These are phyloP conservation scores for Xiphophorus hellerii DNA, from an alignment of 2,113 vertebrate species.

Conservation along the genomic window DNA sequence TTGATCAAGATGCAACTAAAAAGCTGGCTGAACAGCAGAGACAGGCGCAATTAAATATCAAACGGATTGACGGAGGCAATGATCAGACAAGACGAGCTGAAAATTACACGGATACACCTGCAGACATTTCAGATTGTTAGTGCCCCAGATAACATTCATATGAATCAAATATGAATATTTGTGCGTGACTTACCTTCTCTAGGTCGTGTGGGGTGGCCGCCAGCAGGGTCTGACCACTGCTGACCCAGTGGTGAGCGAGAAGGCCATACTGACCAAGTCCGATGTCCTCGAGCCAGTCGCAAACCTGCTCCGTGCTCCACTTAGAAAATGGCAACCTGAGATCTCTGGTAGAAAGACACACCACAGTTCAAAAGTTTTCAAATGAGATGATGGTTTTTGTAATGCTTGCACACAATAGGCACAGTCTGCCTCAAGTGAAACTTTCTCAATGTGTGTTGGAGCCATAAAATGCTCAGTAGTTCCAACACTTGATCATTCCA, in stretches of 20 bases:
- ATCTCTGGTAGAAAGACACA: slow-evolving; percentile 60
- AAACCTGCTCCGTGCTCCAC: slow-evolving; percentile 93
- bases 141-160: neutral
- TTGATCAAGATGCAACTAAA: slow-evolving; percentile 53
- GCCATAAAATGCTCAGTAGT: too few relatives aligned
- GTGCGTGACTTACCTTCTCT: slow-evolving; percentile 87
- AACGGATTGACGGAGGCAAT: slow-evolving; percentile 23
- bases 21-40: slow-evolving; percentile 38
- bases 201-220: slow-evolving; percentile 89
- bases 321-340: slow-evolving; percentile 86
- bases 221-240: slow-evolving; percentile 87
- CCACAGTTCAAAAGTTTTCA: neutral
- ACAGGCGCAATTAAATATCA: slow-evolving; percentile 38
- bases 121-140: neutral
- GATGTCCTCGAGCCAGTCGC: slow-evolving; percentile 92
- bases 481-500: too few relatives aligned
- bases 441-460: too few relatives aligned
- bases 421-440: too few relatives aligned
- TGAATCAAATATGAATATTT: neutral
- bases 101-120: neutral
- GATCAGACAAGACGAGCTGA: slow-evolving; percentile 54
- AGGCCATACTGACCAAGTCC: slow-evolving; percentile 90
- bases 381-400: neutral
- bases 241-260: slow-evolving; percentile 90
- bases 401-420: too few relatives aligned